Conservation (phyloP, 2,797 vertebrate species). For the Cossypha dichroa region DNA sequence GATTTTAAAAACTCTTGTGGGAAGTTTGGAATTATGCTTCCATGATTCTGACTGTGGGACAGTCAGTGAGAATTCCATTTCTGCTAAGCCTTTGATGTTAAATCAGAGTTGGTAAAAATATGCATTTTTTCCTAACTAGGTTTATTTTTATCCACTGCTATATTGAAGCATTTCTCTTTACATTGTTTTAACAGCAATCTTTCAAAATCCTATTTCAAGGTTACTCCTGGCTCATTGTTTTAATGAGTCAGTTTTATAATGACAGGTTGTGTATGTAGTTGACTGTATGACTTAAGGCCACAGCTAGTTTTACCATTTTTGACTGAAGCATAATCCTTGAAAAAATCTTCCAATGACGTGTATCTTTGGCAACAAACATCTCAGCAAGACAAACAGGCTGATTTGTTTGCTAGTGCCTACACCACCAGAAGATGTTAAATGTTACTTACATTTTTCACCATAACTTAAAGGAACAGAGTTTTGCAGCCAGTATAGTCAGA, state of each 20-base stretch:
- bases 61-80: background rate
- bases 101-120: background rate
- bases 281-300: background rate
- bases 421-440: background rate
- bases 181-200: background rate
- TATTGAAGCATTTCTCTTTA: background rate
- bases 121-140: background rate
- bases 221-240: background rate
- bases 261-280: background rate
- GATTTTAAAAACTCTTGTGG: background rate
- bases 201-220: background rate
- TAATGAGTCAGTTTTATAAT: background rate
- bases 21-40: background rate
- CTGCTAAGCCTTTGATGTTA: background rate
- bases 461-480: background rate
- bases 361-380: background rate
- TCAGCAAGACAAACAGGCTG: background rate
- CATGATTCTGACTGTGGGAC: background rate
- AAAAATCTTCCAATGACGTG: background rate
- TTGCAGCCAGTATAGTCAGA: background rate
- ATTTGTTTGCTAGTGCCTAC: background rate
- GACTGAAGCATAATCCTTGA: background rate
- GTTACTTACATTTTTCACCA: background rate
- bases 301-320: background rate
- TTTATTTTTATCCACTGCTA: background rate